Conservation (phyloP, 2,797 vertebrate genomes). For the Anableps anableps region DNA sequence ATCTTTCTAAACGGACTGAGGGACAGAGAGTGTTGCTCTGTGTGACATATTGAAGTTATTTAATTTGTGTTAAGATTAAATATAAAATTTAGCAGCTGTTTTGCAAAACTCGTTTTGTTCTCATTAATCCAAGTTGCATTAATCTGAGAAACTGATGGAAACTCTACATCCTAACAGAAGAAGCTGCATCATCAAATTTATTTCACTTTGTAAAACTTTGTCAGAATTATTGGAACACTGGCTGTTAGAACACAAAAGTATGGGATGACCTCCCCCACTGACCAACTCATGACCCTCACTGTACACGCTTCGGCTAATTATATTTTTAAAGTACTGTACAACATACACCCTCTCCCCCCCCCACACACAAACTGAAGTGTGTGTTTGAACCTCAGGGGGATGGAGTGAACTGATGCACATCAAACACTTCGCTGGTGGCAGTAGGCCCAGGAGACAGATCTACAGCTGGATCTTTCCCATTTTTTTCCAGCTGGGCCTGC, state of each 20-base stretch:
- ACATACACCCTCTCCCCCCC: neutral
- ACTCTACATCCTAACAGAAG: neutral
- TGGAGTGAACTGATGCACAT: neutral
- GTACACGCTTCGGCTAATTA: neutral
- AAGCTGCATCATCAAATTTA: neutral
- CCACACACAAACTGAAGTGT: neutral
- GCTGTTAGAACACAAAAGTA: neutral
- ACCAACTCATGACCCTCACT: neutral
- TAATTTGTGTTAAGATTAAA: neutral
- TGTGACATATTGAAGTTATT: neutral
- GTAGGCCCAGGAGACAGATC: neutral
- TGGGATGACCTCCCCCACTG: neutral
- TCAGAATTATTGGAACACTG: neutral
- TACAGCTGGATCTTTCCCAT: neutral
- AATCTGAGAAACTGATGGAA: neutral
- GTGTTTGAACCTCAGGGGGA: slow-evolving; percentile 2
- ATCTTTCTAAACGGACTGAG: neutral
- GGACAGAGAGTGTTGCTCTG: neutral
- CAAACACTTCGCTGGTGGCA: slow-evolving; percentile 3
- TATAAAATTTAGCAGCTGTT: neutral
- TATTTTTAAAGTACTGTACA: neutral
- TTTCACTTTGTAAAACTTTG: neutral
- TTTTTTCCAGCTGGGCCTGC: neutral
- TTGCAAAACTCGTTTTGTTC: neutral
- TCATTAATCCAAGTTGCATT: neutral